Base-by-base conservation (phyloP, 2,113 vertebrate genomes). In the Atrichornis clamosus region DNA sequence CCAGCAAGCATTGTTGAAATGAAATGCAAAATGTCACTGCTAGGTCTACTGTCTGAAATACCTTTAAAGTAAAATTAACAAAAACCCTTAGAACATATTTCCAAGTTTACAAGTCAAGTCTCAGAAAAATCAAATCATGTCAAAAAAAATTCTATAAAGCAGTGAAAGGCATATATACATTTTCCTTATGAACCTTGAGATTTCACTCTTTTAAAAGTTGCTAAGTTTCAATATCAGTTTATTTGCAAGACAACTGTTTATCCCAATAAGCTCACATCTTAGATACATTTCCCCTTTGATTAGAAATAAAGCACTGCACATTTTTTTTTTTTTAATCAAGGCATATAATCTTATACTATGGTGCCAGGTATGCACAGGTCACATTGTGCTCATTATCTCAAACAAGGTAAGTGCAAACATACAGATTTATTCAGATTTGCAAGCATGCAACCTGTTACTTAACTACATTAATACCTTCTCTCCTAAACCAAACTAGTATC, bases 131-230 rank as follows among this genome's bases (percentile, higher is more conserved):
- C 96, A 98, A 98, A 98, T 97, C 91, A 98, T 96, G 96, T 97
- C 97, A 97, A 96, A 98, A 97, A 92, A 92, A 73, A 97, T 90
- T 94, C 98, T 98, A 98, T 96, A 98, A 98, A 98, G 98, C 98
- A 97, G 97, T 98, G 98, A 98, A 99, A 99, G 98, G 98, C 98
- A 95, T 99, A 99, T 99, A 98, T 99, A 99, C 98, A 99, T 95
- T 97, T 98, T 98, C 96, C 96, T 97, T 96, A 97, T 87, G 96
- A 98, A 96, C 94, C 96, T 96, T 80, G 96, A 98, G 97, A 97
- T 95, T 94, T 96, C 97, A 97, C 88, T 97, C 97, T 95, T 95
- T 95, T 81, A 96, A 96, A 97, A 97, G 95, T 95, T 94, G 95
- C 97, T 96, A 97, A 95, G 96, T 97, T 97, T 97, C 96, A 94